phyloP scores from a whole-genome alignment of 2,113 vertebrate genomes.

The Ranitomeya imitator region DNA sequence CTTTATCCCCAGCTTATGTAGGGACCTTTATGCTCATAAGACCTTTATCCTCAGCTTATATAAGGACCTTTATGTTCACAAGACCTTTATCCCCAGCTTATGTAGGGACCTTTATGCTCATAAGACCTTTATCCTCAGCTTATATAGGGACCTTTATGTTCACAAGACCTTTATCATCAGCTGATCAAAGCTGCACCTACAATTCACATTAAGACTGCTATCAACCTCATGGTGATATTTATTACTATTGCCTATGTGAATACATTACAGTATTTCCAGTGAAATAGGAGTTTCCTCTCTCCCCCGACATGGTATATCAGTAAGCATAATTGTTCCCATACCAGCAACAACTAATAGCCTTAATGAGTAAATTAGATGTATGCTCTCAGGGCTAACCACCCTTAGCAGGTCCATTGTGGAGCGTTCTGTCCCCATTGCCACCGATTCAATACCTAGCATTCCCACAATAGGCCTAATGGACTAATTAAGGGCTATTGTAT shows the following conservation, averaged over 20 bases:
- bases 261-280: not conserved
- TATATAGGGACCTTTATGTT: too few species aligned
- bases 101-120: too few species aligned
- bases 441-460: not conserved
- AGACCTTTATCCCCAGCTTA: too few species aligned
- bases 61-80: too few species aligned
- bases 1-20: too few species aligned
- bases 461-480: slow-evolving; percentile 27
- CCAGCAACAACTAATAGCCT: slow-evolving; percentile 7
- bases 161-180: not conserved
- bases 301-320: not conserved
- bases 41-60: too few species aligned
- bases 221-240: not conserved
- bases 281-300: not conserved
- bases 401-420: slow-evolving; percentile 20
- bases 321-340: slow-evolving; percentile 20
- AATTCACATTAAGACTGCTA: not conserved
- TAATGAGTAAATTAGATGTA: slow-evolving; percentile 14
- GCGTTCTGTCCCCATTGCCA: slow-evolving; percentile 19
- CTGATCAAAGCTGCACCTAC: not conserved
- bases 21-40: too few species aligned
- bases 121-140: too few species aligned
- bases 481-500: slow-evolving; percentile 13
- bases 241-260: not conserved
- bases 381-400: slow-evolving; percentile 21